Conservation (phyloP, 2,113 vertebrate species). For the Eleginops maclovinus region DNA sequence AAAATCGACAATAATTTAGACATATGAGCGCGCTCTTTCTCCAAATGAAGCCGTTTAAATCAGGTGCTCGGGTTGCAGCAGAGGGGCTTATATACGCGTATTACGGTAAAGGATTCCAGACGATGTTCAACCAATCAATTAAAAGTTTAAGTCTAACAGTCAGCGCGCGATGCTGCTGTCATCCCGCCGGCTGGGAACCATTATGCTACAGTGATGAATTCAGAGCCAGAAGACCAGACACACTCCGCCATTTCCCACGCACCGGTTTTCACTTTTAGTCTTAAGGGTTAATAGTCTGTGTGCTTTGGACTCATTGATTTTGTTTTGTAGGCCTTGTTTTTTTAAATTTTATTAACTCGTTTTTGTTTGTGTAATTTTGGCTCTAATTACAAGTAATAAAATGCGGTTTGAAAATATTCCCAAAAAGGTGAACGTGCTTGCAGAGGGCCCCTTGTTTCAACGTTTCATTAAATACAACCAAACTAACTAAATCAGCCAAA, state of each 20-base stretch:
- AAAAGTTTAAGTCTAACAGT: conserved; percentile 58
- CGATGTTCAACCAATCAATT: conserved; percentile 61
- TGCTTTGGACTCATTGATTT: background rate
- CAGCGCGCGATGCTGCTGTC: conserved; percentile 59
- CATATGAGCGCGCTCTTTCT: conserved; percentile 12
- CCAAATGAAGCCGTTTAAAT: conserved; percentile 57
- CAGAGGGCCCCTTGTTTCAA: background rate
- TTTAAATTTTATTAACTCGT: background rate
- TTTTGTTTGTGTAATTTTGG: background rate
- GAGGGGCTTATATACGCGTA: conserved; percentile 8
- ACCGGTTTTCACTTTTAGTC: background rate
- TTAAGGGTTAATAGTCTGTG: background rate
- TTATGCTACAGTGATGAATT: conserved; percentile 74
- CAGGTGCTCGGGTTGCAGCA: conserved; percentile 46
- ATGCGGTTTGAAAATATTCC: background rate
- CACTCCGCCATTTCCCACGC: conserved; percentile 69
- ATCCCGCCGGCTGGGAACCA: conserved; percentile 79
- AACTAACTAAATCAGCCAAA: background rate
- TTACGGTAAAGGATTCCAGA: conserved; percentile 52
- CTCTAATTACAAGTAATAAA: background rate
- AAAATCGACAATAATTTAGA: conserved; percentile 33
- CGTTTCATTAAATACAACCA: background rate
- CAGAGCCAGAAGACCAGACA: conserved; percentile 61
- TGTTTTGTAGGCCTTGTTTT: too few species aligned
- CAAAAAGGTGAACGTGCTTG: background rate